Evolutionary conservation across 1,140 invertebrate genomes (phyloP).

Genomic region (Bombus polaris): DNA sequence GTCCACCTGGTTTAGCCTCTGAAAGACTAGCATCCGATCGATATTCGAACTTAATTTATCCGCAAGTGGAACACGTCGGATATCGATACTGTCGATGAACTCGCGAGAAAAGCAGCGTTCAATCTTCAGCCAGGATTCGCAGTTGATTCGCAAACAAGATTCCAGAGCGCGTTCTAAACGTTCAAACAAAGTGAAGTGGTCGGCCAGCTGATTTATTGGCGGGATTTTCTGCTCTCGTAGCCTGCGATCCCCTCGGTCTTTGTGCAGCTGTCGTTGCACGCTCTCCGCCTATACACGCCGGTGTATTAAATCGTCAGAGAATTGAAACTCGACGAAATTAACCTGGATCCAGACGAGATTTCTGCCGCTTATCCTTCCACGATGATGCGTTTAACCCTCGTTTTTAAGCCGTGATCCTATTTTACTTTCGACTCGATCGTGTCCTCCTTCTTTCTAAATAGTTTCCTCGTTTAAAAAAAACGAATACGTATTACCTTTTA

Average conservation of each 20-base stretch:
- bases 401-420: not conserved
- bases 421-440: not conserved
- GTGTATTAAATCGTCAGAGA: conserved; percentile 24
- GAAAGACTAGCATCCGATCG: not conserved
- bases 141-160: conserved; percentile 55
- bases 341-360: not conserved
- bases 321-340: conserved; percentile 26
- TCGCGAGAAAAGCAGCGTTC: conserved; percentile 20
- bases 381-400: not conserved
- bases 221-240: conserved; percentile 27
- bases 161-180: conserved; percentile 32
- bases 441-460: not conserved
- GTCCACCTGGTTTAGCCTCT: not conserved
- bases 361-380: too few relatives aligned
- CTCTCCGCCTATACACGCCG: not conserved
- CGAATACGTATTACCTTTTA: too few relatives aligned
- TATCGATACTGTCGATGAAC: conserved; percentile 29
- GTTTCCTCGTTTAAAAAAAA: too few relatives aligned
- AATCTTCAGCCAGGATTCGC: conserved; percentile 27
- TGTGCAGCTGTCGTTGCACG: not conserved
- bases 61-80: conserved; percentile 3
- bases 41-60: conserved; percentile 24
- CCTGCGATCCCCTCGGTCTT: not conserved
- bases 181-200: conserved; percentile 47
- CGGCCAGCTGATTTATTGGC: conserved; percentile 37